A percentile compares a stretch with the other conserved stretches of the same genome.
These are phyloP conservation scores for Ectemnius lituratus DNA, from an alignment of 2,888 invertebrate genomes.

Conservation along the genomic window DNA sequence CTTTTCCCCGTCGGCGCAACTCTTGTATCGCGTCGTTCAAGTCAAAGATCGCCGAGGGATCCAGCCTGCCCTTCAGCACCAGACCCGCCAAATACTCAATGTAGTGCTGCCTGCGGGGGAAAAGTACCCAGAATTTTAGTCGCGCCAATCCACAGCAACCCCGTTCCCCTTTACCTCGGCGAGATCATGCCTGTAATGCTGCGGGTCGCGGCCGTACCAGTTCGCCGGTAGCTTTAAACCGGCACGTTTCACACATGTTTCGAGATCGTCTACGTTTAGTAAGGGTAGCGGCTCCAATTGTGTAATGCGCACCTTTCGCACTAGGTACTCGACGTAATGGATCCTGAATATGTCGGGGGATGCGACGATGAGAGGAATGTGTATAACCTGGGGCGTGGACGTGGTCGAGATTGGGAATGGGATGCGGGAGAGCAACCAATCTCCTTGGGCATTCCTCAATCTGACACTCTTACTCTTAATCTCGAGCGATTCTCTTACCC, in stretches of 20 bases:
- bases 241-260: slow-evolving; percentile 87
- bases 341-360: slow-evolving; percentile 80
- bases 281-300: slow-evolving; percentile 88
- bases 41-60: slow-evolving; percentile 93
- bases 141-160: slow-evolving; percentile 36
- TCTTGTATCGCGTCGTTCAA: slow-evolving; percentile 92
- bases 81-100: slow-evolving; percentile 95
- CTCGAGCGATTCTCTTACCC: slow-evolving; percentile 3
- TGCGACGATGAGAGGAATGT: slow-evolving; percentile 24
- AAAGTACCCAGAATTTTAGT: slow-evolving; percentile 75
- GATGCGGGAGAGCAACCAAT: neutral
- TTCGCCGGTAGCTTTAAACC: slow-evolving; percentile 87
- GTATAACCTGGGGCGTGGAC: neutral
- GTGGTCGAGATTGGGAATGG: neutral
- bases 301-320: slow-evolving; percentile 85
- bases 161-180: slow-evolving; percentile 77
- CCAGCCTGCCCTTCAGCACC: slow-evolving; percentile 90
- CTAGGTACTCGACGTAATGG: slow-evolving; percentile 95
- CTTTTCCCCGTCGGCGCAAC: slow-evolving; percentile 90
- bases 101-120: slow-evolving; percentile 90
- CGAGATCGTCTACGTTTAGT: slow-evolving; percentile 89
- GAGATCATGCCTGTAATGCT: slow-evolving; percentile 78
- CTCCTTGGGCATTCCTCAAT: neutral
- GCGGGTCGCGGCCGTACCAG: slow-evolving; percentile 83
- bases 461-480: neutral